Evolutionary conservation across 2,113 vertebrate genomes (phyloP).

Genomic region (Cepphus grylle): DNA sequence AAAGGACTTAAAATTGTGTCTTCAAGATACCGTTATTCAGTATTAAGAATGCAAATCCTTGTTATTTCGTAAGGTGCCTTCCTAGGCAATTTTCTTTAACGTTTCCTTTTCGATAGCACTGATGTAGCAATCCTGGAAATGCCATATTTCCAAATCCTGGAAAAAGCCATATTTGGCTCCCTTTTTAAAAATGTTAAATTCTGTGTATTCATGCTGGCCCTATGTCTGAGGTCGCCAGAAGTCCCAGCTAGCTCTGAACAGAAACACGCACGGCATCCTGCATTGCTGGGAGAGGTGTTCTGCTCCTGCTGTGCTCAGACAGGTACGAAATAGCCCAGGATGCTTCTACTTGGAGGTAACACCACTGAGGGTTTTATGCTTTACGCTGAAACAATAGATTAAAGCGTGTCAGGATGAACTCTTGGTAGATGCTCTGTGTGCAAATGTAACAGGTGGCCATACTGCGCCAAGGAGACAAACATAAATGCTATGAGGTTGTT

Average conservation of each 20-base stretch:
- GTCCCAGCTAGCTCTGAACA: neutral
- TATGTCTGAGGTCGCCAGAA: neutral
- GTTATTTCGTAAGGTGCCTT: neutral
- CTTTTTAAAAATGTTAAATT: neutral
- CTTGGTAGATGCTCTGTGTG: neutral
- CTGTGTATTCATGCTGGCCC: neutral
- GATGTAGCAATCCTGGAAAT: neutral
- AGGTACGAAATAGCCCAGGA: rapidly evolving
- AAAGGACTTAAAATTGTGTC: neutral
- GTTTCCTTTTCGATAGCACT: neutral
- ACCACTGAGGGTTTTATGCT: neutral
- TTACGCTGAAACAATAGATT: neutral
- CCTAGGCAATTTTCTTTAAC: neutral
- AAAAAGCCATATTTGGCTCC: neutral
- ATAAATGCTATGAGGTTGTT: neutral
- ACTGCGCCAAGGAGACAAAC: neutral
- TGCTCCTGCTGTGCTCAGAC: neutral
- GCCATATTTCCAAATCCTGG: no score
- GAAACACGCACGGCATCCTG: rapidly evolving
- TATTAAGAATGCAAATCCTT: neutral
- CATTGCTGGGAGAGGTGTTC: neutral
- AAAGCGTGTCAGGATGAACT: neutral
- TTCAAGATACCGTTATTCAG: neutral
- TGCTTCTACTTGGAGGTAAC: neutral
- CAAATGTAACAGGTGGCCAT: neutral